Evolutionary conservation across 2,797 vertebrate species (phyloP), one percentile per base, ranked within the genome.

Genomic region (Coilia nasus): DNA sequence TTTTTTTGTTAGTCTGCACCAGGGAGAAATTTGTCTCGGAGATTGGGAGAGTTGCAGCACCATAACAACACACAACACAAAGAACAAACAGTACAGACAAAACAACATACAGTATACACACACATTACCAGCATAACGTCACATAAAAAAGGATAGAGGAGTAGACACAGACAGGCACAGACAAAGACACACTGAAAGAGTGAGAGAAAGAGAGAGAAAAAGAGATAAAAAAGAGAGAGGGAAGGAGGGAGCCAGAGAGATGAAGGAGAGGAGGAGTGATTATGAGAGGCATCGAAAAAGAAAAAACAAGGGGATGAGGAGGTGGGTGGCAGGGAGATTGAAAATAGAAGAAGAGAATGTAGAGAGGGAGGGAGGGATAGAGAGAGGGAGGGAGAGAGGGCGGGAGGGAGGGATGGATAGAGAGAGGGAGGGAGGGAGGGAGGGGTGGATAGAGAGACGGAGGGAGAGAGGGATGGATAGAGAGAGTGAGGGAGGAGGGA

Each of bases 301-400:
- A 71, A 25, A 71, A 71, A 71, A 57, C 47, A 80, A 80, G 46
- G 50, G 50, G 47, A 31, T 21, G 64, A 28, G 64, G 31, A 60
- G 75, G 50, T 35, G 67, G 83, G 25, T 80, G 71, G 78, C 47
- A 21, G 23, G 44, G 83, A 84, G 17, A 54, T 21, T 78, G 71
- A 75, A 78, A 78, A 78, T 80, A 56, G 75, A 78, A 17, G 19
- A 47, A 78, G 71, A 19, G 35, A 78, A 78, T 78, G 71, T 44
- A 78, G 28, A 35, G 67, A 15, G 67, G 57, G 57, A 78, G 71
- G 14, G 71, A 78, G 71, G 28, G 67, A 75, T 10, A 5, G 35
- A 41, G 35, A 5, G 35, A 41, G 35, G 35, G 35, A 41, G 35
- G 35, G 35, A 41, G 35, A 67, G 62, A 28, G 62, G 62, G 62